phyloP scores from a whole-genome alignment of 2,888 invertebrate species.

The Emmelina monodactyla region DNA sequence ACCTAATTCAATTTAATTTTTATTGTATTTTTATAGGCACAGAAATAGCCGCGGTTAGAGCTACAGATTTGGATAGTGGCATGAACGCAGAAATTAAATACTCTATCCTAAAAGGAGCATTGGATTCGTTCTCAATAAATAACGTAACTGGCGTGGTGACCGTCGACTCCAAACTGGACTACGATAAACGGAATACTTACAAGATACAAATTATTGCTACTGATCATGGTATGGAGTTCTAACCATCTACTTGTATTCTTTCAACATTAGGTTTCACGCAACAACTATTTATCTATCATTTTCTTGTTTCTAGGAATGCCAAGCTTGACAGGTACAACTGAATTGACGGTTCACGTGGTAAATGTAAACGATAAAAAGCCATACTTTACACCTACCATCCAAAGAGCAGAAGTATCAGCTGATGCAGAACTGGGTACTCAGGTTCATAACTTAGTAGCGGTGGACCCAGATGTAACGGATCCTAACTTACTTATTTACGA shows the following conservation, averaged over 20 bases:
- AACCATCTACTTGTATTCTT: background rate
- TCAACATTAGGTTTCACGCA: background rate
- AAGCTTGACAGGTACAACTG: constrained; percentile 80
- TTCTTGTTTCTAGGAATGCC: constrained; percentile 69
- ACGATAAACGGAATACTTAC: constrained; percentile 80
- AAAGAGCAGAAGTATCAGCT: constrained; percentile 81
- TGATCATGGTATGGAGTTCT: constrained; percentile 71
- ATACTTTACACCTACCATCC: constrained; percentile 79
- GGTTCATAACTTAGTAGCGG: constrained; percentile 75
- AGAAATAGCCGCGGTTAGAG: constrained; percentile 75
- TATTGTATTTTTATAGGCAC: constrained; percentile 67
- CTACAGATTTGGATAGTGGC: constrained; percentile 87
- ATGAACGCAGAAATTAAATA: constrained; percentile 84
- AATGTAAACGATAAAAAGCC: constrained; percentile 92
- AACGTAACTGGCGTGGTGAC: constrained; percentile 77
- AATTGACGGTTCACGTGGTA: constrained; percentile 78
- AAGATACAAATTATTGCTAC: constrained; percentile 82
- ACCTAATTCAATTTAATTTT: no score
- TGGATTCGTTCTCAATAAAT: constrained; percentile 85
- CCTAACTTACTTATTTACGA: constrained; percentile 73
- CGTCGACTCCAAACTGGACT: constrained; percentile 82
- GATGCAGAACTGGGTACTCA: constrained; percentile 77
- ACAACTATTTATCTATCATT: background rate
- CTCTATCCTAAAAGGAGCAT: constrained; percentile 82
- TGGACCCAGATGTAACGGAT: constrained; percentile 80